Evolutionary conservation across 2,888 invertebrate genomes (phyloP).

Genomic region (Flexamia atlantica): DNA sequence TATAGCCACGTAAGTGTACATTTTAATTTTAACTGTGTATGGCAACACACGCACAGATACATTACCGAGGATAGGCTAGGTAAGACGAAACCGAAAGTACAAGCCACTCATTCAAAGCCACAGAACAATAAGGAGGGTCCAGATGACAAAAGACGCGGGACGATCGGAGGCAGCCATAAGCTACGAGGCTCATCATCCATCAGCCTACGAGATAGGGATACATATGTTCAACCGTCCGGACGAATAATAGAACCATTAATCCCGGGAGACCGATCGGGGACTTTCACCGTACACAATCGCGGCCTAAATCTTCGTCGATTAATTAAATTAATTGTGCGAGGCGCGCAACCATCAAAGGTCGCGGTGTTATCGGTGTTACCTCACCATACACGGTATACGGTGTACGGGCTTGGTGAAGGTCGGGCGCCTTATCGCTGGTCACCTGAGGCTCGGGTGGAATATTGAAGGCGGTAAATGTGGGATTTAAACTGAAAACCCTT

Average conservation of each 20-base stretch:
- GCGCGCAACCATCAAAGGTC: slow-evolving; percentile 19
- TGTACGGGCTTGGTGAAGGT: no score
- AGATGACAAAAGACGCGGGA: background rate
- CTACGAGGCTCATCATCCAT: slow-evolving; percentile 29
- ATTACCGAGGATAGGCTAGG: no score
- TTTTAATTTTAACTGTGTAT: no score
- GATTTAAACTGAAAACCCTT: no score
- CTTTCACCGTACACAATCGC: slow-evolving; percentile 51
- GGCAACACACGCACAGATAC: no score
- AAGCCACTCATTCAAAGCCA: background rate
- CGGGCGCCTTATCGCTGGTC: slow-evolving; percentile 1
- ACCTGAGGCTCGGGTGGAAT: no score
- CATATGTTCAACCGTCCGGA: slow-evolving; percentile 36
- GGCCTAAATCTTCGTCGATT: slow-evolving; percentile 51
- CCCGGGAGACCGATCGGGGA: background rate
- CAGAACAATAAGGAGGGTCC: slow-evolving; percentile 1
- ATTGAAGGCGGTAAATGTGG: no score
- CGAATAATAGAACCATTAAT: slow-evolving; percentile 53
- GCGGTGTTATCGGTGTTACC: slow-evolving; percentile 23
- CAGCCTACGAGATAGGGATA: slow-evolving; percentile 47
- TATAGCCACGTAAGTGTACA: no score
- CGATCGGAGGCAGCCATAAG: slow-evolving; percentile 13
- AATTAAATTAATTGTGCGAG: slow-evolving; percentile 48
- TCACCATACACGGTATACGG: no score
- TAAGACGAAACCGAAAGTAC: background rate